A percentile compares a stretch with the other conserved stretches of the same genome.
Conservation (phyloP, 2,113 vertebrate species). For the Atractosteus spatula region DNA sequence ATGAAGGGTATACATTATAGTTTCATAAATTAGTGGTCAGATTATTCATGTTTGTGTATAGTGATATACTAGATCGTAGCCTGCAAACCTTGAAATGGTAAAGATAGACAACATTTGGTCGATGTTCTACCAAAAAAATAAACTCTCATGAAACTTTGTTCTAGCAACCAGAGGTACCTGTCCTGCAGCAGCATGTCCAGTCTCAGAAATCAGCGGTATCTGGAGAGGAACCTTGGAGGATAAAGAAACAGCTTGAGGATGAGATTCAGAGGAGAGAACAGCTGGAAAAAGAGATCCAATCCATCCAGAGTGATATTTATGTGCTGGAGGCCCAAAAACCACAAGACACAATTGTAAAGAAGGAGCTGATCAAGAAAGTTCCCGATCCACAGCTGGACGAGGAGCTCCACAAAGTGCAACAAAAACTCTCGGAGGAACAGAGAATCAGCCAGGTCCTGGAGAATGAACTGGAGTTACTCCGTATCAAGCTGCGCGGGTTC, state of each 20-base stretch:
- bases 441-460: slow-evolving; percentile 76
- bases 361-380: slow-evolving; percentile 86
- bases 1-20: too few relatives aligned
- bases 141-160: neutral
- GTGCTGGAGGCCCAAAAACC: slow-evolving; percentile 81
- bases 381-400: slow-evolving; percentile 88
- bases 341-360: slow-evolving; percentile 82
- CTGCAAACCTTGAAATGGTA: neutral
- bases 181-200: slow-evolving; percentile 58
- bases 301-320: slow-evolving; percentile 80
- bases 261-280: slow-evolving; percentile 83
- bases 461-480: slow-evolving; percentile 80
- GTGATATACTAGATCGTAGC: too few relatives aligned
- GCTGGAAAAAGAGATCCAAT: slow-evolving; percentile 80
- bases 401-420: slow-evolving; percentile 79
- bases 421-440: slow-evolving; percentile 81
- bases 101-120: neutral
- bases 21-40: too few relatives aligned
- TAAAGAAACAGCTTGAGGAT: slow-evolving; percentile 84
- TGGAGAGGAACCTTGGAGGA: slow-evolving; percentile 76
- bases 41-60: too few relatives aligned
- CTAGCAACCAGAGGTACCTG: slow-evolving; percentile 77
- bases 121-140: neutral
- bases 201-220: slow-evolving; percentile 48
- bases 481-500: slow-evolving; percentile 64